Evolutionary conservation across 1,140 invertebrate genomes (phyloP).

Genomic region (Pentalonia nigronervosa): DNA sequence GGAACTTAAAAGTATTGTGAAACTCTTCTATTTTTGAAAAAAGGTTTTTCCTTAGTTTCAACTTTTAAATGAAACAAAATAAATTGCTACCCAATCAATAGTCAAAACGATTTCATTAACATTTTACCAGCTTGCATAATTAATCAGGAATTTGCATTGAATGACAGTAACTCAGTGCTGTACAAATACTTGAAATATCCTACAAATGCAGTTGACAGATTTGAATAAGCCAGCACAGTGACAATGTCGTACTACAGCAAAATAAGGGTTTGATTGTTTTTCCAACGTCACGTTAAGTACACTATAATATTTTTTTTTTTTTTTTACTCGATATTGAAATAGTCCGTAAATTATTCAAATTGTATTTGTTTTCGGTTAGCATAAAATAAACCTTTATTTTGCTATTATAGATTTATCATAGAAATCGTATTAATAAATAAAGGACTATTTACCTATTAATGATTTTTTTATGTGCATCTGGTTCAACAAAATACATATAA

Average conservation of each 20-base stretch:
- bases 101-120: constrained; percentile 19
- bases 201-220: background rate
- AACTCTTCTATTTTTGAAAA: background rate
- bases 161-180: constrained; percentile 27
- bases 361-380: background rate
- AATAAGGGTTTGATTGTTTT: constrained; percentile 27
- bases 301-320: background rate
- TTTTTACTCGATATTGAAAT: background rate
- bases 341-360: background rate
- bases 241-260: background rate
- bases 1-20: too few species aligned
- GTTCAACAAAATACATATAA: background rate
- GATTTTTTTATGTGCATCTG: background rate
- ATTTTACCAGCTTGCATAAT: constrained; percentile 35
- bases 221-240: background rate
- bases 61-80: background rate
- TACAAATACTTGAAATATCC: constrained; percentile 27
- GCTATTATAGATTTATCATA: background rate
- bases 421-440: background rate
- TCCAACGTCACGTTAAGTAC: background rate
- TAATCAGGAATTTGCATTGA: constrained; percentile 37
- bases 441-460: too few species aligned
- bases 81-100: constrained; percentile 8
- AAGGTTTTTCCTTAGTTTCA: background rate
- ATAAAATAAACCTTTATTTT: background rate